Percentiles rank a stretch among this genome's conserved stretches.
Conservation (phyloP, 2,113 vertebrate species). For the Piliocolobus tephrosceles region DNA sequence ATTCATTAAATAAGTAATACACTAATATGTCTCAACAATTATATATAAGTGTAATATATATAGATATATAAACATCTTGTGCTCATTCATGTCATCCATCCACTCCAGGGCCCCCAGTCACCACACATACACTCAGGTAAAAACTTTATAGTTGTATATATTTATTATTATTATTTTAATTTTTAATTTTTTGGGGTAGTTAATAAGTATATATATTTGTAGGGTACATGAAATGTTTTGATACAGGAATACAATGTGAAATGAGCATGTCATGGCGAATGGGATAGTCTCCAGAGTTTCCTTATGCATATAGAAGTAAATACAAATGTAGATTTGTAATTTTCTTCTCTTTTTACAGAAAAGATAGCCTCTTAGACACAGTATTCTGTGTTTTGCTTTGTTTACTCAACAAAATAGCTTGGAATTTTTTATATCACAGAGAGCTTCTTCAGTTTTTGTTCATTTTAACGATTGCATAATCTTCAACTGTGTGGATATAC, state of each 20-base stretch:
- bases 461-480: neutral
- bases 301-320: slow-evolving; percentile 7
- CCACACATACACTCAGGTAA: neutral
- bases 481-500: neutral
- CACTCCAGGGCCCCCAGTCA: neutral
- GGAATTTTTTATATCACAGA: neutral
- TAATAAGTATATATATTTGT: too few species aligned
- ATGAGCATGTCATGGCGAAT: too few species aligned
- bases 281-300: neutral
- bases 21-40: slow-evolving; percentile 2
- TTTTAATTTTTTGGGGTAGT: too few species aligned
- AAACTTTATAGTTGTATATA: neutral
- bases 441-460: neutral
- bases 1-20: slow-evolving; percentile 11
- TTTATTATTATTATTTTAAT: too few species aligned
- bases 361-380: neutral
- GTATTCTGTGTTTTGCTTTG: slow-evolving; percentile 18
- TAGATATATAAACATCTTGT: neutral
- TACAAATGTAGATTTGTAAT: neutral
- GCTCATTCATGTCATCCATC: neutral
- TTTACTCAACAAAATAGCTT: neutral
- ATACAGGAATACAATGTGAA: too few species aligned
- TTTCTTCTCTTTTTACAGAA: neutral
- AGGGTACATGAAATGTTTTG: too few species aligned
- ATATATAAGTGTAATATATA: too few species aligned